Evolutionary conservation across 2,888 invertebrate genomes (phyloP).

Genomic region (Callosobruchus maculatus): DNA sequence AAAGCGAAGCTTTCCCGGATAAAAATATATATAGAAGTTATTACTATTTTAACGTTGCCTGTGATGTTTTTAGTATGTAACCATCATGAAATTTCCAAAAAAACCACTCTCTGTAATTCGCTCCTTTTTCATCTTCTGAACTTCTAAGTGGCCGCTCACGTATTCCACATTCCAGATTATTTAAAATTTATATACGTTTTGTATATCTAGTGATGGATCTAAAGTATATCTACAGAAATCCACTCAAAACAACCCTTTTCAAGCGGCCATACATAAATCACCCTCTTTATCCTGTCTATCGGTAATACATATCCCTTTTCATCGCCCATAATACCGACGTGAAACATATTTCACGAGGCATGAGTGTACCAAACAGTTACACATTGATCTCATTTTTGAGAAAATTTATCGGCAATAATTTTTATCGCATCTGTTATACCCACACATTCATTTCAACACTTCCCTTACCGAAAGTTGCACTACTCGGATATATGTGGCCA

Average conservation of each 20-base stretch:
- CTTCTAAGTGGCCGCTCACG: too few relatives aligned
- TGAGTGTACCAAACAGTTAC: not conserved
- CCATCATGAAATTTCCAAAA: too few relatives aligned
- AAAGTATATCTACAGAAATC: not conserved
- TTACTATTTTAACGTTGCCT: too few relatives aligned
- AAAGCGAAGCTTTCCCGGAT: too few relatives aligned
- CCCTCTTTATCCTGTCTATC: not conserved
- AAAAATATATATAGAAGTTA: too few relatives aligned
- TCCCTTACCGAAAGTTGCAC: not conserved
- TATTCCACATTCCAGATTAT: too few relatives aligned
- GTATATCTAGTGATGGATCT: not conserved
- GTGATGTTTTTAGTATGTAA: too few relatives aligned
- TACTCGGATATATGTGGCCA: not conserved
- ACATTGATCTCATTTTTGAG: not conserved
- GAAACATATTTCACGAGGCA: not conserved
- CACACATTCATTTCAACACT: conserved; percentile 2
- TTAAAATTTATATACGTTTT: too few relatives aligned
- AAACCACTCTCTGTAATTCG: too few relatives aligned
- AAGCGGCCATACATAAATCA: not conserved
- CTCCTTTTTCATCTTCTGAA: too few relatives aligned
- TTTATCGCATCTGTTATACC: not conserved
- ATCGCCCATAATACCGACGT: not conserved
- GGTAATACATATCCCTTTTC: not conserved
- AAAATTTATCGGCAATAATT: not conserved
- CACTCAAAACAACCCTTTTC: not conserved